Conservation (phyloP, 2,113 vertebrate species). For the Callocephalon fimbriatum region DNA sequence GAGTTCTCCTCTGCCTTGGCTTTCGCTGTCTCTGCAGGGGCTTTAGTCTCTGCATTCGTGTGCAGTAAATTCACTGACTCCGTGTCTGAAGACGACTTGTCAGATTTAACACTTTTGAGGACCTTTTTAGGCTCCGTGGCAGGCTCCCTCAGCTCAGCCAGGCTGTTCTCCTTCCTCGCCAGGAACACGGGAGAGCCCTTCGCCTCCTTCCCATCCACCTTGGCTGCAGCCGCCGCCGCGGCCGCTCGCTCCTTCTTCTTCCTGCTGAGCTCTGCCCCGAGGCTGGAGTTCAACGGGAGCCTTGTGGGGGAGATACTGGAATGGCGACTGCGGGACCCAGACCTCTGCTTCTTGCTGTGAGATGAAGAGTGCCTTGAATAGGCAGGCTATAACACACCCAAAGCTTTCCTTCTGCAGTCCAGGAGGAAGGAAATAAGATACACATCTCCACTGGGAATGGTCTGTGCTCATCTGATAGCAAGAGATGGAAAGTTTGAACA, state of each 20-base stretch:
- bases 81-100: conserved; percentile 72
- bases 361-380: conserved; percentile 93
- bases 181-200: conserved; percentile 77
- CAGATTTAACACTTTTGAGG: conserved; percentile 71
- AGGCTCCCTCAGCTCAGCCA: conserved; percentile 72
- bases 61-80: conserved; percentile 54
- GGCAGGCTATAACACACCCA: conserved; percentile 2
- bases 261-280: conserved; percentile 93
- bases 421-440: neutral
- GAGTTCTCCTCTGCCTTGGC: conserved; percentile 76
- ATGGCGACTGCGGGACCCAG: conserved; percentile 88
- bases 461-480: neutral
- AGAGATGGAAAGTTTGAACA: neutral
- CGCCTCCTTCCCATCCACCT: conserved; percentile 79
- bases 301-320: conserved; percentile 90
- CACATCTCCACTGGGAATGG: neutral
- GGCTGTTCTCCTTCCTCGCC: conserved; percentile 77
- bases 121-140: conserved; percentile 75
- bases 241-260: conserved; percentile 94
- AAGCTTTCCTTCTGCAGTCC: neutral
- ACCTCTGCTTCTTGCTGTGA: conserved; percentile 90
- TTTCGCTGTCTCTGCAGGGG: conserved; percentile 65
- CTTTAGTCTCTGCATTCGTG: conserved; percentile 70
- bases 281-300: conserved; percentile 91
- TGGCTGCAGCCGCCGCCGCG: conserved; percentile 87